Evolutionary conservation across 1,140 invertebrate genomes (phyloP).

Genomic region (Saccostrea echinata): DNA sequence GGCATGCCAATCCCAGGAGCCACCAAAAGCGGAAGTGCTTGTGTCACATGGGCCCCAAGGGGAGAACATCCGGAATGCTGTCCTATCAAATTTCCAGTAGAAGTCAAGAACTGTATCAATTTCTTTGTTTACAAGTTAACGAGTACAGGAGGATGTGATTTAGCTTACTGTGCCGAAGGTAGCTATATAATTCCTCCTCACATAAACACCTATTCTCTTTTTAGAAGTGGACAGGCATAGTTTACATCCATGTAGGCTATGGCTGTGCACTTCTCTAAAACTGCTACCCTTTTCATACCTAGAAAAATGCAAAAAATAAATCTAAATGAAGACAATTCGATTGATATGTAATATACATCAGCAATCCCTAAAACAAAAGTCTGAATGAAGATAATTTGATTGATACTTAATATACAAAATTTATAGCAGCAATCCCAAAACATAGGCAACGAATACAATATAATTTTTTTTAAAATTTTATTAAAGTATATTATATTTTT

Average conservation of each 20-base stretch:
- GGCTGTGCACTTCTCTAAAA: too few species aligned
- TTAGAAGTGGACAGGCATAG: too few species aligned
- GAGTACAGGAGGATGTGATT: slow-evolving; percentile 43
- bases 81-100: slow-evolving; percentile 35
- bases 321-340: background rate
- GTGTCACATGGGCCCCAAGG: slow-evolving; percentile 31
- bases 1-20: slow-evolving; percentile 41
- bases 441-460: background rate
- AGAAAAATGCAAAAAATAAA: background rate
- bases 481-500: too few species aligned
- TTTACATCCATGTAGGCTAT: too few species aligned
- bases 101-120: slow-evolving; percentile 44
- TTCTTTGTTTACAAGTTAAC: slow-evolving; percentile 47
- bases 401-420: background rate
- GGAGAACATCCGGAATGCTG: slow-evolving; percentile 16
- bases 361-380: background rate
- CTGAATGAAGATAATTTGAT: background rate
- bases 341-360: background rate
- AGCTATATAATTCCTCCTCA: background rate
- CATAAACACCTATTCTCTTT: too few species aligned
- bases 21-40: slow-evolving; percentile 27
- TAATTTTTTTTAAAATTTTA: too few species aligned
- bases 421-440: background rate
- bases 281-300: too few species aligned
- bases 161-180: slow-evolving; percentile 51